Conservation (phyloP, 2,797 vertebrate genomes). For the Enteromius anoplus region DNA sequence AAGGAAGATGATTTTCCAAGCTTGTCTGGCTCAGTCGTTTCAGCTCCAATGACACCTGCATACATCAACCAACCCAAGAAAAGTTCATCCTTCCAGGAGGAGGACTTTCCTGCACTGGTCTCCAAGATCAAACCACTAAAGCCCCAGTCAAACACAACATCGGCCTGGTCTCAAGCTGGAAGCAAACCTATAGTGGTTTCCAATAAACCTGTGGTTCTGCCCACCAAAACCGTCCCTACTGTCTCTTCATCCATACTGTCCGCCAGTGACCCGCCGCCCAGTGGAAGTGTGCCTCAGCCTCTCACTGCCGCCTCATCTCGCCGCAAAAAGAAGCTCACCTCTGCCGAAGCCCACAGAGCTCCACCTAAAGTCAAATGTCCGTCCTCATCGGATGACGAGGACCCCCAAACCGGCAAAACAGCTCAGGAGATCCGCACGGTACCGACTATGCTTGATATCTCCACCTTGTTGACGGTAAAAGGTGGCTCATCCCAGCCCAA, state of each 20-base stretch:
- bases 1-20: slow-evolving; percentile 97
- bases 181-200: slow-evolving; percentile 70
- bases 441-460: slow-evolving; percentile 88
- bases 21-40: slow-evolving; percentile 70
- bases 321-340: slow-evolving; percentile 77
- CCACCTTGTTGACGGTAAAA: slow-evolving; percentile 84
- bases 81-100: slow-evolving; percentile 88
- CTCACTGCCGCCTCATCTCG: slow-evolving; percentile 68
- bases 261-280: slow-evolving; percentile 50
- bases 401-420: slow-evolving; percentile 63
- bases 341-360: slow-evolving; percentile 69
- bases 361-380: slow-evolving; percentile 65
- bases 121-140: slow-evolving; percentile 81
- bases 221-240: slow-evolving; percentile 55
- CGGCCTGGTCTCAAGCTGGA: slow-evolving; percentile 84
- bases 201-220: slow-evolving; percentile 72
- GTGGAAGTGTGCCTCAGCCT: slow-evolving; percentile 64
- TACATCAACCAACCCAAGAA: slow-evolving; percentile 80
- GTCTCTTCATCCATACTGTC: slow-evolving; percentile 48
- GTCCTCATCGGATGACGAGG: slow-evolving; percentile 76
- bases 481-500: slow-evolving; percentile 70
- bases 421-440: slow-evolving; percentile 81
- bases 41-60: slow-evolving; percentile 74
- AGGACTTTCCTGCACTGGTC: slow-evolving; percentile 96
- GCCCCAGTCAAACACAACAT: slow-evolving; percentile 74